Base-by-base conservation (phyloP, 2,797 vertebrate genomes). In the Austrolebias charrua region DNA sequence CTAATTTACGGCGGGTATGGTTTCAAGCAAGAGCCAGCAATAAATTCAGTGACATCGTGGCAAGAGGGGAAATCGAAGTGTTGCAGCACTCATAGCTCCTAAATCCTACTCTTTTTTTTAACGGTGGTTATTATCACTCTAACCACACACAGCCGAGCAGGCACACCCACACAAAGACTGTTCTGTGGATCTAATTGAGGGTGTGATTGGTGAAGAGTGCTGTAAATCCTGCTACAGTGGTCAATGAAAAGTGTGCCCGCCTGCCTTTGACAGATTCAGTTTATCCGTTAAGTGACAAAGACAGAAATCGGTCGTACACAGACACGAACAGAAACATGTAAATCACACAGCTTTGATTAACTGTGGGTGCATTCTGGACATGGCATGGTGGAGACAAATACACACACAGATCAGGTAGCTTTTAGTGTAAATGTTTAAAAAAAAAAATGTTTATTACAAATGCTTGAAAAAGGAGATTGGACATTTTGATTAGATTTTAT, bases 291-390 rank as follows among this genome's bases (percentile, higher is more conserved):
- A 82, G 70, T 81, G 83, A 55, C 54, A 59, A 31, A 77, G 91
- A 89, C 74, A 88, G 86, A 88, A 93, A 94, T 94, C 92, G 91
- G 93, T 96, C 92, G 89, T 58, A 44, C 47, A 60, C 54, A 45
- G 49, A 71, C 58, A 40, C 38, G 35, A 18, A 38, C 35, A 40
- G 61, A 81, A 73, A 78, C 24, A 55, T 74, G 48, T 73, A 72
- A 75, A 80, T 78, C 66, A 68, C 45, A 47, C 29, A 42, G 42
- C 16, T 52, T 70, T 44, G 2, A 0, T 55, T 62, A 35, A 42
- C 16, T 20, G 40, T 50, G 4, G 47, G 44, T 60, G 18, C 63
- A 66, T 63, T 52, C 43, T 65, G 43, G 31, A 52, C 20, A 54
- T 40, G 55, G 40, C 60, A 66, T 28, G 56, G 45, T 33, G 51